Percentiles rank a stretch among this genome's conserved stretches.
These are phyloP conservation scores for Anas flavirostris DNA, from an alignment of 2,797 vertebrate genomes.

Conservation along the genomic window DNA sequence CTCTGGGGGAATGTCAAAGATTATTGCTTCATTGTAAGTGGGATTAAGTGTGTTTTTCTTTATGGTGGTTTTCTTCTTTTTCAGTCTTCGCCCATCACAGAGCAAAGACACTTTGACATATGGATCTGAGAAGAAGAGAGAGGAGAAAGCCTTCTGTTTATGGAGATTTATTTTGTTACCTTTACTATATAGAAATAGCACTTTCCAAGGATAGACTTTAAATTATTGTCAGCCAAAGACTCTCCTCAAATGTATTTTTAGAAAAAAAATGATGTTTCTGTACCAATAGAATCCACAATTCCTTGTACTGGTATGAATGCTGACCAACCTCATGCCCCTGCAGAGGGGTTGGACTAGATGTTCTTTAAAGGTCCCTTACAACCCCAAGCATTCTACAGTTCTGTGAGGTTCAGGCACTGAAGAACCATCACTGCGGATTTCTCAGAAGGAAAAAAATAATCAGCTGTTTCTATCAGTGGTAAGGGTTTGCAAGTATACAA, in stretches of 20 bases:
- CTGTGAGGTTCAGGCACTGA: neutral
- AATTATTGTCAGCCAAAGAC: neutral
- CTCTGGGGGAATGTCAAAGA: slow-evolving; percentile 98
- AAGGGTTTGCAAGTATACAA: neutral
- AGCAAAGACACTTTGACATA: slow-evolving; percentile 98
- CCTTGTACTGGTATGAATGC: neutral
- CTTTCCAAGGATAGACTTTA: neutral
- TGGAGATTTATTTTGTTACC: neutral
- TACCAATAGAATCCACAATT: neutral
- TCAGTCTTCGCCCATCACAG: slow-evolving; percentile 93
- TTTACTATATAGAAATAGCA: neutral
- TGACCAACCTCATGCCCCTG: neutral
- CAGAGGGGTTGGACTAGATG: too few relatives aligned
- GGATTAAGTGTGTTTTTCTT: slow-evolving; percentile 98
- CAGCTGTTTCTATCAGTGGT: neutral
- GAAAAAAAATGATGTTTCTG: neutral
- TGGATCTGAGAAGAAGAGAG: slow-evolving; percentile 81
- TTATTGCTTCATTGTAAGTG: slow-evolving; percentile 97
- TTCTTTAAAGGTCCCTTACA: neutral
- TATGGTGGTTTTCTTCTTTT: slow-evolving; percentile 99
- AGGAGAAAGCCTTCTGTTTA: neutral
- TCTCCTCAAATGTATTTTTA: neutral
- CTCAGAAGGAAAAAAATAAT: neutral
- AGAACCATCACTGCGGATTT: neutral
- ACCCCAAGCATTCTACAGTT: neutral